These are phyloP conservation scores for Alligator sinensis DNA, from an alignment of 2,113 vertebrate species.

Conservation along the genomic window DNA sequence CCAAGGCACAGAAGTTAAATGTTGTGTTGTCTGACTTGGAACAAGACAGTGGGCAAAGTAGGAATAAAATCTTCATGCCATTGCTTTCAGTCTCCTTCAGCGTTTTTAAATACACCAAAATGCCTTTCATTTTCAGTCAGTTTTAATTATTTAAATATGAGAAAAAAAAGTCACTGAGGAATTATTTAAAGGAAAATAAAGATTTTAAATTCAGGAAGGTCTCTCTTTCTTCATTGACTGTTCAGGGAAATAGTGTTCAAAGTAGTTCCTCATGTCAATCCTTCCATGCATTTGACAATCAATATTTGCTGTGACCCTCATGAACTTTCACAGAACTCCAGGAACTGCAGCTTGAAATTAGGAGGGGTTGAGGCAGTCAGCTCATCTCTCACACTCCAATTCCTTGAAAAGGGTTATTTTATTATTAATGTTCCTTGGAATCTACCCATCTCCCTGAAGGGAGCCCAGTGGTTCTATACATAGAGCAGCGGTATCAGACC, in stretches of 20 bases:
- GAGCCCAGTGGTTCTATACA: neutral
- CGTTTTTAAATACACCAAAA: neutral
- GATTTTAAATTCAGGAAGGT: neutral
- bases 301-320: neutral
- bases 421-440: neutral
- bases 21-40: neutral
- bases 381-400: neutral
- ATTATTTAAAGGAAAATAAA: slow-evolving; percentile 26
- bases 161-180: neutral
- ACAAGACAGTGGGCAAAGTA: neutral
- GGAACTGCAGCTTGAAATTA: neutral
- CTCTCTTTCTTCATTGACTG: neutral
- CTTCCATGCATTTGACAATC: neutral
- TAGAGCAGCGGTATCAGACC: neutral
- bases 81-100: neutral
- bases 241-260: neutral
- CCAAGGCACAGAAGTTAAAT: slow-evolving; percentile 31
- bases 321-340: neutral
- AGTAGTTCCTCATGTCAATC: neutral
- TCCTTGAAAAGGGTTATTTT: neutral
- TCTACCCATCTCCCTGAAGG: neutral
- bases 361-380: neutral
- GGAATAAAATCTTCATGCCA: neutral
- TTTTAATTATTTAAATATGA: slow-evolving; percentile 5
- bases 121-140: neutral